Evolutionary conservation across 2,888 invertebrate genomes (phyloP), one percentile per base, ranked within the genome.

Genomic region (Lypha dubia): DNA sequence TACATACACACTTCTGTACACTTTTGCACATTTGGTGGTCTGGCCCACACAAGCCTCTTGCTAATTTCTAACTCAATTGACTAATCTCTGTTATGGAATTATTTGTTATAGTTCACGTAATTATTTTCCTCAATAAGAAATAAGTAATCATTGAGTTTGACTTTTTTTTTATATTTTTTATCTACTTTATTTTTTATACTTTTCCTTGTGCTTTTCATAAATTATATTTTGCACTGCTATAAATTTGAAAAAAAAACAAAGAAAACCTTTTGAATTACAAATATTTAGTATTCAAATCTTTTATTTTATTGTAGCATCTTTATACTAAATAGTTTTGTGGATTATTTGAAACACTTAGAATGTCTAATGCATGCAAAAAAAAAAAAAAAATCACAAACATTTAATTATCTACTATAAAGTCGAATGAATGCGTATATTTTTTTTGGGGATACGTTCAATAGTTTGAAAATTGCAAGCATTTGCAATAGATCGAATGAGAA

Each of bases 11-110:
- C 63, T 83, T 60, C 62, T 74, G 41, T 60, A 71, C 58, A 80
- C 63, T 81, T n/a, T n/a, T 80, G 84, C 84, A 84, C 84, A 49
- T 44, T 80, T 76, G 80, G 76, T 84, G n/a, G n/a, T 73, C 41
- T 74, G 84, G 77, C 67, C 13, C 8, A 84, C 38, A 65, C 77
- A 68, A 70, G 65, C 65, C 75, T 76, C 28, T 38, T 62, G 68
- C 75, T 81, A 75, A 75, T 70, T 81, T 75, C 75, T 84, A 84
- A 84, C 84, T 71, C 32, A 67, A 80, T 68, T 74, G 63, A 84
- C 84, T 84, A 79, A 82, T 84, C 62, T 81, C 62, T 81, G 24
- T 67, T 77, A n/a, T 85, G 65, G 70, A 70, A 75, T 75, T 85
- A 53, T 75, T 71, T 81, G 68, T 77, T 75, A 63, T 53, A 82